A percentile compares a stretch with the other conserved stretches of the same genome.
phyloP scores from a whole-genome alignment of 2,113 vertebrate species.

The Formicarius rufipectus region DNA sequence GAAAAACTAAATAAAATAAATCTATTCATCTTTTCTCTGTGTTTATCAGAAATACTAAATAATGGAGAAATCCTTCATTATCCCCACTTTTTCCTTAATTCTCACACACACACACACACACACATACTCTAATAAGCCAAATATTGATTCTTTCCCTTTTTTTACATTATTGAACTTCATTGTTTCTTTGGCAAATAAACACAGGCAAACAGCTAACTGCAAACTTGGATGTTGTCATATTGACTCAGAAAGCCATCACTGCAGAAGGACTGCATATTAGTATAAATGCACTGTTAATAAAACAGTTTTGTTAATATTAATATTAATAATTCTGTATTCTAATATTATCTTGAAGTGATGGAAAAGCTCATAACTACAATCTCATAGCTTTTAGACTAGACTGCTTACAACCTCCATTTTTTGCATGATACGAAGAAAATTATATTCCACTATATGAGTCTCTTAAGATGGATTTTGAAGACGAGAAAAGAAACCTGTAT shows the following conservation, averaged over 20 bases:
- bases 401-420: accelerated
- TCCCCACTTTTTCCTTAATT: not conserved
- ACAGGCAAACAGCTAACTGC: not conserved
- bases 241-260: not conserved
- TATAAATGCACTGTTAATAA: not conserved
- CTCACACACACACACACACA: not conserved
- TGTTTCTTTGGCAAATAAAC: not conserved
- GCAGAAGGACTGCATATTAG: not conserved
- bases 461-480: not conserved
- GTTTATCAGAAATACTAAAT: not conserved
- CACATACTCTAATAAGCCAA: not conserved
- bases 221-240: not conserved
- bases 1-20: not conserved
- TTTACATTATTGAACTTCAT: not conserved
- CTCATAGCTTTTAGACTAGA: not conserved
- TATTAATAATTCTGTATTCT: too few relatives aligned
- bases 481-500: not conserved
- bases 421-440: not conserved
- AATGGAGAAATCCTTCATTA: not conserved
- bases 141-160: not conserved
- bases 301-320: too few relatives aligned
- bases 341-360: not conserved
- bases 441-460: not conserved
- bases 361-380: not conserved
- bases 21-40: not conserved